These are phyloP conservation scores for Ariopsis seemanni DNA, from an alignment of 2,113 vertebrate genomes.

Conservation along the genomic window DNA sequence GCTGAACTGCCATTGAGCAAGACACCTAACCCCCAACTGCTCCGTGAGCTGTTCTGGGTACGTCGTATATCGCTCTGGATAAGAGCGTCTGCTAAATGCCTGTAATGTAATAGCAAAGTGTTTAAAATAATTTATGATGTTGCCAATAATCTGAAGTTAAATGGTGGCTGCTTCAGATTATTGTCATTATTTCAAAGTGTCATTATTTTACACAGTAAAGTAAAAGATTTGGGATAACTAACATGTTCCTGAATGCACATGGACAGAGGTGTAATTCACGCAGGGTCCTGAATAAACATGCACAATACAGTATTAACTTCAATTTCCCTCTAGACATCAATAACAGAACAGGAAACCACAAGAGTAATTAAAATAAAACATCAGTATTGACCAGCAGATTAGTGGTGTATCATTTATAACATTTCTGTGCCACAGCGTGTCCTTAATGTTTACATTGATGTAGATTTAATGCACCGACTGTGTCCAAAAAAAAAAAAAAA, in stretches of 20 bases:
- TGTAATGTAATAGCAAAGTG: not conserved
- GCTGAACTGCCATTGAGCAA: too few species aligned
- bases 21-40: too few species aligned
- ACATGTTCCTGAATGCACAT: not conserved
- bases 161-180: not conserved
- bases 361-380: not conserved
- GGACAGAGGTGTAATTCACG: not conserved
- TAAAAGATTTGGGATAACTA: not conserved
- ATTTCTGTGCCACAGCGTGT: not conserved
- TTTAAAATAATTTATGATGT: not conserved
- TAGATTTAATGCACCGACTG: not conserved
- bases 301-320: not conserved
- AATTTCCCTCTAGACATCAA: not conserved
- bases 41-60: too few species aligned
- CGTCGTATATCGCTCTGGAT: too few species aligned
- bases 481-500: not conserved
- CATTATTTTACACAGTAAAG: not conserved
- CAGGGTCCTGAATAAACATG: not conserved
- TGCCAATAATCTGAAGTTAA: not conserved
- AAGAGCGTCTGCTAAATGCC: too few species aligned
- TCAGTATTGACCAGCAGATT: not conserved
- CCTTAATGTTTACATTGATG: not conserved
- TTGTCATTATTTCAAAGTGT: not conserved
- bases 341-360: constrained; percentile 1
- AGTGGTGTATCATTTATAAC: not conserved